Evolutionary conservation across 53 echinoderm and acorn worm genomes (phyloP).

Genomic region (Apostichopus leukothele): DNA sequence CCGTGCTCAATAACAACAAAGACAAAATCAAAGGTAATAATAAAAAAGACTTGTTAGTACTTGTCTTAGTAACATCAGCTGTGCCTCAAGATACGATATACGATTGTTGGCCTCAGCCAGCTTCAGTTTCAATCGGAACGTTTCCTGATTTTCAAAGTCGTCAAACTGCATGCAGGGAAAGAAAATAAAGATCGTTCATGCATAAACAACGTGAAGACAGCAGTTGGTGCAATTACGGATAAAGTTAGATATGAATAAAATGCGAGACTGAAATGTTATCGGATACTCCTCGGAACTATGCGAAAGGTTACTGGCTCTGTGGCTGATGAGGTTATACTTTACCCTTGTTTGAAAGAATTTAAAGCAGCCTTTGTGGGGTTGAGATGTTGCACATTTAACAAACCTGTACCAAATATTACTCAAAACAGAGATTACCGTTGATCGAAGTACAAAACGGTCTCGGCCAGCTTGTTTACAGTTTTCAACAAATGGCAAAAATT

Average conservation of each 20-base stretch:
- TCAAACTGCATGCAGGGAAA: slow-evolving; percentile 43
- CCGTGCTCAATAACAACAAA: not conserved
- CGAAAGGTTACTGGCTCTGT: no score
- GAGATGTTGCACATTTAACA: no score
- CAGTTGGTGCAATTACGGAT: not conserved
- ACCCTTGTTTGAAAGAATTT: no score
- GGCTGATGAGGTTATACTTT: no score
- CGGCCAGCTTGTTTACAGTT: no score
- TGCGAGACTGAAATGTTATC: no score
- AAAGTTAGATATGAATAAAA: not conserved
- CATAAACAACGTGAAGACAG: slow-evolving; percentile 23
- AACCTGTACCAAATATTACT: no score
- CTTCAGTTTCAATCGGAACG: slow-evolving; percentile 49
- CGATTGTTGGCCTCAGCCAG: slow-evolving; percentile 47
- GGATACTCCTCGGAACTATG: no score
- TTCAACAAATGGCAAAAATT: no score
- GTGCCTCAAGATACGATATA: slow-evolving; percentile 32
- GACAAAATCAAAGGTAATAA: not conserved
- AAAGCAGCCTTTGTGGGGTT: no score
- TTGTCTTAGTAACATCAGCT: slow-evolving; percentile 36
- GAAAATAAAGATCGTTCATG: slow-evolving; percentile 10
- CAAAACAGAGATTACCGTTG: no score
- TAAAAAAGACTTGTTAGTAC: slow-evolving; percentile 36
- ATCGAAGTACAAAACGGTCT: no score
- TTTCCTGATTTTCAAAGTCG: slow-evolving; percentile 33